Evolutionary conservation across 2,888 invertebrate species (phyloP).

Genomic region (Campoplex capitator): DNA sequence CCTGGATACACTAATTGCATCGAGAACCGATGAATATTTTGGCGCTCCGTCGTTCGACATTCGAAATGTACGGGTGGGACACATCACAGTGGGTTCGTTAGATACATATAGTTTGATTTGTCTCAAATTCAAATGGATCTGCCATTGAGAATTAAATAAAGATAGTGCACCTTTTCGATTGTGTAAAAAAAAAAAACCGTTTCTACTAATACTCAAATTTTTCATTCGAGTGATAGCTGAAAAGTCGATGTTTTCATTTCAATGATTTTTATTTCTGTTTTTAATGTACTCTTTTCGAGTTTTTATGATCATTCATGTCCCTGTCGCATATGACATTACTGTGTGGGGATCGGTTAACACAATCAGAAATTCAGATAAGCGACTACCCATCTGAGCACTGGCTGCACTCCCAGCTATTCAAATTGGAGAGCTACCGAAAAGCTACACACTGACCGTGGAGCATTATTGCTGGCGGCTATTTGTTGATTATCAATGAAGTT

Average conservation of each 20-base stretch:
- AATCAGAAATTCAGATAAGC: background rate
- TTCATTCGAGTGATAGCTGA: background rate
- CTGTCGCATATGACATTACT: background rate
- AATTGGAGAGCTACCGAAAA: no score
- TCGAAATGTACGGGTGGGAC: constrained; percentile 10
- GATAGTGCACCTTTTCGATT: background rate
- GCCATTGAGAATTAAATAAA: background rate
- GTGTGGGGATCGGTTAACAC: background rate
- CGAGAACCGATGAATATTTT: constrained; percentile 81
- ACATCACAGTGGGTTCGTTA: background rate
- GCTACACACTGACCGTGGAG: no score
- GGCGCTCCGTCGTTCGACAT: constrained; percentile 54
- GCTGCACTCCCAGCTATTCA: background rate
- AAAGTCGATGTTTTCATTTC: background rate
- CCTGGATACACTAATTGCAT: constrained; percentile 76
- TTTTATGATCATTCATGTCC: background rate
- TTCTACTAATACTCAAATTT: background rate
- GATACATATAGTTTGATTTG: constrained; percentile 4
- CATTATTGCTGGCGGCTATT: no score
- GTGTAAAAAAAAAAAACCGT: background rate
- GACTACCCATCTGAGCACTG: background rate
- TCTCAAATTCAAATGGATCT: background rate
- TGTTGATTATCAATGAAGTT: no score
- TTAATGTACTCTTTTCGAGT: background rate
- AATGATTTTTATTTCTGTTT: background rate